Conservation (phyloP, 1,140 invertebrate genomes). For the Asbolus verrucosus region DNA sequence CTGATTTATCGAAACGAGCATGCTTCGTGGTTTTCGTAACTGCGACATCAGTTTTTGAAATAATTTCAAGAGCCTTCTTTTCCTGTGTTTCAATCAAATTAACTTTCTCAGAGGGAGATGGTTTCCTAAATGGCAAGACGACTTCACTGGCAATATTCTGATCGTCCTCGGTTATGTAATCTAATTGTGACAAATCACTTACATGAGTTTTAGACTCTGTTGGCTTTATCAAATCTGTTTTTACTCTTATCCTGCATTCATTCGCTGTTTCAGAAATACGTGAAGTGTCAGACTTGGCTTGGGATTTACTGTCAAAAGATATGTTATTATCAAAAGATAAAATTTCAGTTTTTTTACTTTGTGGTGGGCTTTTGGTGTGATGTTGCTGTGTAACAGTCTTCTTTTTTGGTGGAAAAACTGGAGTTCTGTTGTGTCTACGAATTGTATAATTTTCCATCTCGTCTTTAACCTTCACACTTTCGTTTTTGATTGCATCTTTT, state of each 20-base stretch:
- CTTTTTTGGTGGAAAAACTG: constrained; percentile 11
- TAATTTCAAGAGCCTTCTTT: neutral
- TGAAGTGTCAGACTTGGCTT: neutral
- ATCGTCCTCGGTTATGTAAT: neutral
- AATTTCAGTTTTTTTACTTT: neutral
- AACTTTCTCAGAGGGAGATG: neutral
- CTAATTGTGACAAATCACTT: neutral
- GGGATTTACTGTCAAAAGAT: neutral
- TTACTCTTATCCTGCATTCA: neutral
- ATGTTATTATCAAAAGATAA: neutral
- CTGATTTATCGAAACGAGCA: constrained; percentile 4
- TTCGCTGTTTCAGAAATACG: neutral
- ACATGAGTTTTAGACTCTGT: neutral
- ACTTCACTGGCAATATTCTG: neutral
- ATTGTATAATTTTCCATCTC: constrained; percentile 13
- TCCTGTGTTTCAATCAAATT: neutral
- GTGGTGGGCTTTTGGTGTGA: neutral
- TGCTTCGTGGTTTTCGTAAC: neutral
- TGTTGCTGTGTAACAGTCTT: neutral
- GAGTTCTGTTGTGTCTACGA: constrained; percentile 12
- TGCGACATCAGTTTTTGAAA: neutral
- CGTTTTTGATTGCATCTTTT: constrained; percentile 11
- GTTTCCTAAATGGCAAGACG: neutral
- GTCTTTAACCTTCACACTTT: constrained; percentile 5
- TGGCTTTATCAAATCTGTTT: constrained; percentile 1